Base-by-base conservation (phyloP, 2,797 vertebrate genomes). In the Lophius americanus region DNA sequence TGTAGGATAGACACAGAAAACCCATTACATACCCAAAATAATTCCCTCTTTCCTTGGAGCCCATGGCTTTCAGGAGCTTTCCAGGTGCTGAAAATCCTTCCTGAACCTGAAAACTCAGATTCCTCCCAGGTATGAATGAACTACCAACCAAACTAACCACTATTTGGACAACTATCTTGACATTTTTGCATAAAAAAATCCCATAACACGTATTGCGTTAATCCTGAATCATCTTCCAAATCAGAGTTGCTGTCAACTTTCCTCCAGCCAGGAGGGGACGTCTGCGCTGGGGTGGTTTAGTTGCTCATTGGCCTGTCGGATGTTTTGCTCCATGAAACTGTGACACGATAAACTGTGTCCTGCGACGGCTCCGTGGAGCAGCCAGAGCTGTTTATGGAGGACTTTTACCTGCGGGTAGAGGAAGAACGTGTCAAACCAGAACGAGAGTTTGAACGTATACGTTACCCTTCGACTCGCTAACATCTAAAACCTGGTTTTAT, bases 251-350 rank as follows among this genome's bases (percentile, higher is more conserved):
- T 9, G 80, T 92, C 93, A 95, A 70, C 95, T 93, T 47, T 96
- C 94, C 91, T 97, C 96, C 73, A 97, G 94, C 95, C 95, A 98
- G 69, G 96, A 98, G 0, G 95, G 94, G 71, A 92, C 76, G 56
- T 94, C 94, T 51, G 80, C 71, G 65, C 89, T 87, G 51, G 94
- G 89, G 52, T 84, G 85, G 91, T 89, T 90, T 76, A 95, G 93
- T 78, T 37, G 14, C 3, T 94, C 89, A 33, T 92, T 87, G 11
- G 94, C 95, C 88, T 95, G 91, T 61, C 88, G 94, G 66, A 95
- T 90, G 77, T 94, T 96, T 79, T 95, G 92, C 83, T 96, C 92
- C 70, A 98, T 95, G 85, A 97, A 96, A 76, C 92, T 92, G 78
- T 97, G 95, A 75, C 96, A 96, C 1, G 95, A 94, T 5, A 94